Conservation (phyloP, 2,797 vertebrate species). For the Borostomias antarcticus region DNA sequence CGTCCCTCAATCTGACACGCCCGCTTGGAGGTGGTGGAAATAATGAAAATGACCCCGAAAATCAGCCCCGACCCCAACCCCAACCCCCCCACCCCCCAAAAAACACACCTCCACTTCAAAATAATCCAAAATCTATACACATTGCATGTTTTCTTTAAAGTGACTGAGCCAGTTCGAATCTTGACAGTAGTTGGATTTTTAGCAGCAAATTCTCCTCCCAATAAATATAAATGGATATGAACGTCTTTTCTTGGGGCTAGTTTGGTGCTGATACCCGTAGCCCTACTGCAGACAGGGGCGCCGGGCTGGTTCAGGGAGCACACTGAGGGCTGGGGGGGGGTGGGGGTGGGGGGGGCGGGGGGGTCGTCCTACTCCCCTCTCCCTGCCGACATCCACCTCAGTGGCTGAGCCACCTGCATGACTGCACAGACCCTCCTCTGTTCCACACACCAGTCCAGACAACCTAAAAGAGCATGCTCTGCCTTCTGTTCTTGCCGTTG, state of each 20-base stretch:
- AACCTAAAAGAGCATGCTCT: conserved; percentile 96
- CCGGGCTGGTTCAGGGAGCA: conserved; percentile 68
- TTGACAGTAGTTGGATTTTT: conserved; percentile 94
- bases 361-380: conserved; percentile 52
- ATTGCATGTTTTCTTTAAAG: conserved; percentile 78
- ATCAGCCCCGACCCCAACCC: too few relatives aligned
- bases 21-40: conserved; percentile 34
- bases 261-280: conserved; percentile 27
- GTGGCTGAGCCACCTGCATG: conserved; percentile 50
- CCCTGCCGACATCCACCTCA: conserved; percentile 47
- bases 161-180: conserved; percentile 76
- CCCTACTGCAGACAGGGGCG: neutral
- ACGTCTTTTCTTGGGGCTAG: conserved; percentile 62
- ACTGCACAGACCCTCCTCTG: conserved; percentile 58
- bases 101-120: conserved; percentile 63
- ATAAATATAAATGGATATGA: conserved; percentile 95
- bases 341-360: conserved; percentile 45
- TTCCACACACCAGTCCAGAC: conserved; percentile 46
- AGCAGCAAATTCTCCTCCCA: conserved; percentile 92
- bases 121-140: conserved; percentile 80
- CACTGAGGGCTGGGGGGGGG: conserved; percentile 78
- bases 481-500: conserved; percentile 95
- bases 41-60: conserved; percentile 51
- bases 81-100: too few relatives aligned
- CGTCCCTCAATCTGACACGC: conserved; percentile 9